Evolutionary conservation across 30 jellyfish, hydroid and myxozoan species (phyloP), one percentile per base, ranked within the genome.

Genomic region (Rhopilema esculentum): DNA sequence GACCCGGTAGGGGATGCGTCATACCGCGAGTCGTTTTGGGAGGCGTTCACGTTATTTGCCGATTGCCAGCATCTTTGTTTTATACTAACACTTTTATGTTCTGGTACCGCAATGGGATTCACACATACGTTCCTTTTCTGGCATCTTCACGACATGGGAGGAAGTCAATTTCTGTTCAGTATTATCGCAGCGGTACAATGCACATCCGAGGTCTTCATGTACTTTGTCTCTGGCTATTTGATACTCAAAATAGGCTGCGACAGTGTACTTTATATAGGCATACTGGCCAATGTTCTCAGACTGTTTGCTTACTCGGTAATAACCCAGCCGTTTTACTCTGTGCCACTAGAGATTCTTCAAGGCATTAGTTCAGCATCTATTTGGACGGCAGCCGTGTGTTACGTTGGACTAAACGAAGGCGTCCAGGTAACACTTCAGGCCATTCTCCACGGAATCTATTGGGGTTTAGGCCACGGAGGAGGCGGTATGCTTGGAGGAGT

Each of bases 381-480:
- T 21, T 95, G 99, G 99, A 95, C 99, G 1, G 97, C 99, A 1
- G 92, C 99, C 6, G 84, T 95, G 23, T 95, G 98, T 52, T 95
- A 95, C 72, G 97, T 95, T 65, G 97, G 97, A 1, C 97, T 90
- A 12, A 95, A 91, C 80, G 98, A 97, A n/a, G 99, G 99, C 27
- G 94, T 97, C 0, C 99, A 97, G 31, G 96, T 89, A 29, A 95
- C 99, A 1, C 93, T 95, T n/a, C 99, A 95, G 66, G 99, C 99
- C 31, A 80, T 95, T 63, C 92, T 95, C 2, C 99, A 95, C 82
- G 99, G 98, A 27, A 85, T 95, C 28, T 95, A 95, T 65, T 95
- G 99, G 99, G 99, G 99, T 24, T 77, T 95, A 6, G 99, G 99
- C 6, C 99, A 95, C 66, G 99, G 99, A 19, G 99, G 99, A 16